phyloP scores from a whole-genome alignment of 2,797 vertebrate species.

The Acrocephalus scirpaceus region DNA sequence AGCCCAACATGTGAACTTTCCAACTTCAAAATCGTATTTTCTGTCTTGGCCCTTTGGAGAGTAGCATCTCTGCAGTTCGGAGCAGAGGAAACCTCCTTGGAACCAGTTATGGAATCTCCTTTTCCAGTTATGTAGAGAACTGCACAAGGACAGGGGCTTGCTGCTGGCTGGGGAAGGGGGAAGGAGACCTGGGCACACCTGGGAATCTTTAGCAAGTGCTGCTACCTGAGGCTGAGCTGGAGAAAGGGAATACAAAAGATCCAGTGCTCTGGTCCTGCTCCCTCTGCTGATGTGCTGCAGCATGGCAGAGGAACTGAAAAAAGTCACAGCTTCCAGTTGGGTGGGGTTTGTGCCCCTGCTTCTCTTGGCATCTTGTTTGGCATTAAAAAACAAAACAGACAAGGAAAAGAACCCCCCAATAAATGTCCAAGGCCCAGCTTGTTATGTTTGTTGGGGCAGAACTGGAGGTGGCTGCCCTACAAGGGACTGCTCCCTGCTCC shows the following conservation, averaged over 20 bases:
- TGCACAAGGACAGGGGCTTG: background rate
- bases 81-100: background rate
- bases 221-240: background rate
- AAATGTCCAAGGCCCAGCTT: background rate
- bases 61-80: background rate
- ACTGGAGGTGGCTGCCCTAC: background rate
- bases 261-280: background rate
- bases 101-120: too few species aligned
- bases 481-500: background rate
- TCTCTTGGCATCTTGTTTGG: background rate
- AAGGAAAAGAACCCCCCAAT: background rate
- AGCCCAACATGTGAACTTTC: background rate
- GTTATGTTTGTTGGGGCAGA: background rate
- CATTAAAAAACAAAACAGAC: background rate
- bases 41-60: background rate
- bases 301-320: background rate
- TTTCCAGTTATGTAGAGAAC: background rate
- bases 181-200: background rate
- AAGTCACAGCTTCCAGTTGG: background rate
- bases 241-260: rapidly evolving
- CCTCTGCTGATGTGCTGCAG: constrained; percentile 12
- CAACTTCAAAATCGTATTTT: background rate
- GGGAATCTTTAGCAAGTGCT: background rate
- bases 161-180: background rate
- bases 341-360: background rate